phyloP scores from a whole-genome alignment of 2,797 vertebrate species.

The Florisuga fusca region DNA sequence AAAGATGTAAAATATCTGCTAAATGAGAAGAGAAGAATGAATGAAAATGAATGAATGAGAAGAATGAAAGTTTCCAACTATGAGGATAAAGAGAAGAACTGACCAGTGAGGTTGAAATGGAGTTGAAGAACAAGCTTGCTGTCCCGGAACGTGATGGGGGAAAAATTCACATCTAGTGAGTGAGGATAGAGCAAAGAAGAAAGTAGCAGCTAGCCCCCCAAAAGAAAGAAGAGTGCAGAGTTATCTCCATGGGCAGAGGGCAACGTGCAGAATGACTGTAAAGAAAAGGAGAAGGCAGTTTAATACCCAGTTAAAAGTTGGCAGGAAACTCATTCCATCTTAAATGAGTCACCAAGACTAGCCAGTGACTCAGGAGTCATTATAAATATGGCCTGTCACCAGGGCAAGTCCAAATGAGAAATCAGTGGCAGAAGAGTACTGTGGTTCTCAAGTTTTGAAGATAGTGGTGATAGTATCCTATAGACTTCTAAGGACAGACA shows the following conservation, averaged over 20 bases:
- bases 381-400: neutral
- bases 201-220: neutral
- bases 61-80: slow-evolving; percentile 68
- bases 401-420: neutral
- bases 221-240: slow-evolving; percentile 33
- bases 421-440: too few relatives aligned
- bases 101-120: slow-evolving; percentile 63
- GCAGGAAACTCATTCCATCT: neutral
- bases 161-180: neutral
- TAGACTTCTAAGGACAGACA: neutral
- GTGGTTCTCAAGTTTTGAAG: neutral
- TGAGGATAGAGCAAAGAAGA: slow-evolving; percentile 37
- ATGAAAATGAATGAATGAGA: slow-evolving; percentile 72
- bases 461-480: neutral
- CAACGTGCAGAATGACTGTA: neutral
- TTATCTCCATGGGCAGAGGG: neutral
- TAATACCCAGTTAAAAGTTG: neutral
- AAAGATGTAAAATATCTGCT: slow-evolving; percentile 62
- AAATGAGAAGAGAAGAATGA: slow-evolving; percentile 71
- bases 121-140: slow-evolving; percentile 61
- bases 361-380: neutral
- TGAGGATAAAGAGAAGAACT: slow-evolving; percentile 67
- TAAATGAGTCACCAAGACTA: neutral
- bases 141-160: neutral
- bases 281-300: slow-evolving; percentile 3